phyloP scores from a whole-genome alignment of 2,797 vertebrate genomes.

The Crenuchus spilurus region DNA sequence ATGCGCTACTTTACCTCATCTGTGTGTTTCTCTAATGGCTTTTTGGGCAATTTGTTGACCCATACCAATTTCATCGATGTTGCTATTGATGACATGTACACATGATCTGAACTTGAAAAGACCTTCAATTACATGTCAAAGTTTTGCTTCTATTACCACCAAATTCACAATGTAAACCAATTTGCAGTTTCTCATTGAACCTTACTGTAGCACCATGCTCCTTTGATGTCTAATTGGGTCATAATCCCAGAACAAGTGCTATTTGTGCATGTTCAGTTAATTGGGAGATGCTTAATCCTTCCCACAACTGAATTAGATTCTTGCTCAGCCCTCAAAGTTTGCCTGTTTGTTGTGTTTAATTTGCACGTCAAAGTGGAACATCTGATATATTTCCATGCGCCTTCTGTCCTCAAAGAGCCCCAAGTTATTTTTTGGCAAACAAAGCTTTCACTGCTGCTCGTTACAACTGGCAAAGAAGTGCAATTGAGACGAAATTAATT shows the following conservation, averaged over 20 bases:
- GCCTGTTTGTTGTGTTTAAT: conserved; percentile 10
- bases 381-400: conserved; percentile 27
- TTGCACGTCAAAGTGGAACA: conserved; percentile 3
- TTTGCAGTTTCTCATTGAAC: background rate
- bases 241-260: conserved; percentile 14
- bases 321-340: too few species aligned
- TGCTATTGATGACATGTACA: too few species aligned
- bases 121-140: too few species aligned
- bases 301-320: conserved; percentile 18
- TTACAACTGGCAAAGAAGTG: background rate
- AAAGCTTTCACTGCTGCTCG: conserved; percentile 9
- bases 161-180: background rate
- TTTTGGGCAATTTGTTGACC: background rate
- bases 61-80: too few species aligned
- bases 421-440: background rate
- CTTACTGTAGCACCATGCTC: background rate
- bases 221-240: conserved; percentile 14
- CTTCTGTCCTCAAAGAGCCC: conserved; percentile 1
- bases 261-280: conserved; percentile 19
- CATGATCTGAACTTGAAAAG: too few species aligned
- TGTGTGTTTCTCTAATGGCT: background rate
- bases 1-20: background rate
- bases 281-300: conserved; percentile 31
- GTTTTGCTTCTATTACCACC: background rate
- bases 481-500: conserved; percentile 1